phyloP scores from a whole-genome alignment of 2,113 vertebrate genomes.

The Gopherus flavomarginatus region DNA sequence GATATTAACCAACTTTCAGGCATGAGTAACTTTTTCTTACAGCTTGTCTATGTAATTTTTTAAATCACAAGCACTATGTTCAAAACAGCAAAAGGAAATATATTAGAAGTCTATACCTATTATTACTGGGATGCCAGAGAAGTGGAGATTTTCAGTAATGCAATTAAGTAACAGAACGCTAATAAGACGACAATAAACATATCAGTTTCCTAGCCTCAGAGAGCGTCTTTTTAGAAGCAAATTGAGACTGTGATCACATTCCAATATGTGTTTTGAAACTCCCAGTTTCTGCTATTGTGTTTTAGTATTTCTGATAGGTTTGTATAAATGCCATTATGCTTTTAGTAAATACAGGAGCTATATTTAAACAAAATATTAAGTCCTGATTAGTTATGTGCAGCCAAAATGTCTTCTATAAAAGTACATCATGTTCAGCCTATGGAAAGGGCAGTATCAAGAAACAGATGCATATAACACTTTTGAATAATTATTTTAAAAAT shows the following conservation, averaged over 20 bases:
- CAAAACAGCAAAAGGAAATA: slow-evolving; percentile 41
- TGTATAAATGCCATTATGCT: not conserved
- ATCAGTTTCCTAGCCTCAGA: not conserved
- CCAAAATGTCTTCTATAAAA: not conserved
- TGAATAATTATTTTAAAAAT: not conserved
- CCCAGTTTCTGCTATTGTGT: not conserved
- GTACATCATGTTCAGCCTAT: not conserved
- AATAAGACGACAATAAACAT: not conserved
- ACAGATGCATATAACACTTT: not conserved
- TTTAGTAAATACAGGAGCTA: not conserved
- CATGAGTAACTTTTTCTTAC: slow-evolving; percentile 42
- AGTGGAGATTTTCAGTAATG: slow-evolving; percentile 20
- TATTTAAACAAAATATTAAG: not conserved
- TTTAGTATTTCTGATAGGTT: not conserved
- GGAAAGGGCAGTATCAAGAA: not conserved
- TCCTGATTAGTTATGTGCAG: not conserved
- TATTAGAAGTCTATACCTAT: slow-evolving; percentile 9
- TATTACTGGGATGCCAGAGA: not conserved
- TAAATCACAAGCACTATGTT: slow-evolving; percentile 31
- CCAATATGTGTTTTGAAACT: not conserved
- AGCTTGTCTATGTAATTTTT: slow-evolving; percentile 31
- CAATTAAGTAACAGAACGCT: not conserved
- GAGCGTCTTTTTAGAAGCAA: not conserved
- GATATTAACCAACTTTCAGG: slow-evolving; percentile 60
- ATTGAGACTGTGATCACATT: not conserved